Evolutionary conservation across 2,797 vertebrate genomes (phyloP).

Genomic region (Sebastolobus altivelis): DNA sequence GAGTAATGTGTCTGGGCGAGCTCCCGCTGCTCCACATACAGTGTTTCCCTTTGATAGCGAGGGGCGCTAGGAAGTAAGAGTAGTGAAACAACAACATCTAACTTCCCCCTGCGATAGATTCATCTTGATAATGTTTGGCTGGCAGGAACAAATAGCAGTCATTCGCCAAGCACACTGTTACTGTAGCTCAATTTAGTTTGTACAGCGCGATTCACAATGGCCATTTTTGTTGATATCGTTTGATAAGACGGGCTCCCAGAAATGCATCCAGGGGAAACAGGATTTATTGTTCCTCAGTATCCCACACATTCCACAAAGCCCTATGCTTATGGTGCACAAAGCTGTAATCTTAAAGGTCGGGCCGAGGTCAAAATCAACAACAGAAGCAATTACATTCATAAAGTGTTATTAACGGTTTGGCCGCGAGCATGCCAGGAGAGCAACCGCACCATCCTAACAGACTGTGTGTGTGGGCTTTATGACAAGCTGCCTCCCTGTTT

Average conservation of each 20-base stretch:
- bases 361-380: constrained; percentile 55
- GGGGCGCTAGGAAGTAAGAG: constrained; percentile 58
- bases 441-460: constrained; percentile 30
- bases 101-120: constrained; percentile 60
- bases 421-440: constrained; percentile 23
- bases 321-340: constrained; percentile 17
- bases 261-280: constrained; percentile 36
- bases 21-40: constrained; percentile 50
- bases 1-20: constrained; percentile 59
- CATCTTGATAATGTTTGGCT: constrained; percentile 54
- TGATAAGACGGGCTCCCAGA: constrained; percentile 49
- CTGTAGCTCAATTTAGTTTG: constrained; percentile 34
- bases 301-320: constrained; percentile 50
- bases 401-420: constrained; percentile 59
- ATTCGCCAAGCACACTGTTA: constrained; percentile 18
- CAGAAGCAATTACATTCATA: constrained; percentile 58
- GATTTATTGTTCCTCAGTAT: constrained; percentile 41
- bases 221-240: constrained; percentile 55
- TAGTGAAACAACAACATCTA: constrained; percentile 57
- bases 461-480: constrained; percentile 55
- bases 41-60: constrained; percentile 70
- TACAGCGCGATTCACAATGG: constrained; percentile 54
- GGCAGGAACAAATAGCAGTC: constrained; percentile 59
- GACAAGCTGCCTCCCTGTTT: constrained; percentile 55
- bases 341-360: constrained; percentile 50